Evolutionary conservation across 2,888 invertebrate species (phyloP), one percentile per base, ranked within the genome.

Genomic region (Epistrophe grossulariae): DNA sequence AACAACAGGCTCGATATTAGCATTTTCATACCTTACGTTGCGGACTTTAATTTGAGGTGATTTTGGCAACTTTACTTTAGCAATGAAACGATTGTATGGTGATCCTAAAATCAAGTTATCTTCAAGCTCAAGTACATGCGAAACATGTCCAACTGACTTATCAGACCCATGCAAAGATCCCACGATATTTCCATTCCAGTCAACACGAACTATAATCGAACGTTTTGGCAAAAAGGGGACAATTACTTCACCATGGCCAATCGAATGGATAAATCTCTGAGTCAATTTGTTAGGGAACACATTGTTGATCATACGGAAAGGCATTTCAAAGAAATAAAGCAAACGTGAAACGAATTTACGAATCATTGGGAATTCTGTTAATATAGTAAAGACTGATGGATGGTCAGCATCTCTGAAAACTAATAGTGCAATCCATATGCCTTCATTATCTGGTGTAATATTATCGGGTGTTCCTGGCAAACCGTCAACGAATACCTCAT

Each of bases 401-500:
- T 95, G 92, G 13, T 95, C 93, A 0, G 91, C 91, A 91, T 95
- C 95, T 71, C 94, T 92, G 2, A 94, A 92, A 0, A 92, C 81
- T 82, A 96, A 93, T 13, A 97, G 91, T 1, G 94, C 94, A 3
- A 96, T 94, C 89, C 96, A 94, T 88, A 96, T 93, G 24, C 97
- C 96, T 6, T 95, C 96, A 19, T 94, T 94, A 85, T 96, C 95
- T 24, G 95, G 94, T n/a, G 93, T 92, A 45, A 93, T 77, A 88
- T 93, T 93, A 71, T 93, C 93, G 0, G 93, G 92, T 52, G 89
- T 45, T 6, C 93, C 97, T 91, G 97, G 97, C 84, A 98, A 93
- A 50, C 97, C 97, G 89, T 97, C 96, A 6, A 96, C 93, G 90
- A 99, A 98, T 2, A 97, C 93, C 91, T 98, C 98, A 4, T 94